phyloP scores from a whole-genome alignment of 2,797 vertebrate species.

The Octomys mimax region DNA sequence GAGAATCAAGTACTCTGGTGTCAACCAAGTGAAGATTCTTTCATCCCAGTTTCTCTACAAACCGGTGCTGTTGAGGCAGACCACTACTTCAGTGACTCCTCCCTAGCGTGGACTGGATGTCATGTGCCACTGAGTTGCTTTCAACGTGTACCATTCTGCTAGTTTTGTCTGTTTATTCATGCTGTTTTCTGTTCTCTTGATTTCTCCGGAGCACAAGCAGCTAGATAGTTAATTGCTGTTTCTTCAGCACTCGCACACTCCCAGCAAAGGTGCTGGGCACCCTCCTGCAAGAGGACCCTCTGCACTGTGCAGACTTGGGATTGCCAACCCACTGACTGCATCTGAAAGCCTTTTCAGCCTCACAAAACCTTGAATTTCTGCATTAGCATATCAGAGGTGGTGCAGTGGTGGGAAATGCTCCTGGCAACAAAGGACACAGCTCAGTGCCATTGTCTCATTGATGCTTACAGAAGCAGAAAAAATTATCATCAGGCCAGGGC shows the following conservation, averaged over 20 bases:
- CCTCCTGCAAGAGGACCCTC: slow-evolving; percentile 54
- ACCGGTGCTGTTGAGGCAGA: neutral
- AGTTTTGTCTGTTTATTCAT: neutral
- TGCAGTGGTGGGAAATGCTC: slow-evolving; percentile 91
- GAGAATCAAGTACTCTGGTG: slow-evolving; percentile 16
- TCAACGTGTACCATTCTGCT: neutral
- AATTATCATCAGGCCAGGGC: slow-evolving; percentile 87
- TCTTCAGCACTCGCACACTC: neutral
- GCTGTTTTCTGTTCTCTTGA: slow-evolving; percentile 1
- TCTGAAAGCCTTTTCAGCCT: slow-evolving; percentile 86
- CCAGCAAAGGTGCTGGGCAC: slow-evolving; percentile 60
- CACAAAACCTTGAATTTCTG: slow-evolving; percentile 84
- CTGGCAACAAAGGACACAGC: slow-evolving; percentile 83
- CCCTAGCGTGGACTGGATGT: neutral
- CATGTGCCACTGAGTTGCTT: neutral
- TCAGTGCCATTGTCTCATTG: slow-evolving; percentile 87
- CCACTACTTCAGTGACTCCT: neutral
- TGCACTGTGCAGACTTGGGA: slow-evolving; percentile 79
- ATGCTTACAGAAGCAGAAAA: slow-evolving; percentile 88
- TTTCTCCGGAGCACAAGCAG: slow-evolving; percentile 70
- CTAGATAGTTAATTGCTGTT: slow-evolving; percentile 84
- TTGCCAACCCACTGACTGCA: slow-evolving; percentile 85
- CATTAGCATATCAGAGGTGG: slow-evolving; percentile 91
- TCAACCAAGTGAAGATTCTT: slow-evolving; percentile 10
- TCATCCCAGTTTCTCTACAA: neutral